phyloP scores from a whole-genome alignment of 2,113 vertebrate species.

The Tragelaphus imberbis region DNA sequence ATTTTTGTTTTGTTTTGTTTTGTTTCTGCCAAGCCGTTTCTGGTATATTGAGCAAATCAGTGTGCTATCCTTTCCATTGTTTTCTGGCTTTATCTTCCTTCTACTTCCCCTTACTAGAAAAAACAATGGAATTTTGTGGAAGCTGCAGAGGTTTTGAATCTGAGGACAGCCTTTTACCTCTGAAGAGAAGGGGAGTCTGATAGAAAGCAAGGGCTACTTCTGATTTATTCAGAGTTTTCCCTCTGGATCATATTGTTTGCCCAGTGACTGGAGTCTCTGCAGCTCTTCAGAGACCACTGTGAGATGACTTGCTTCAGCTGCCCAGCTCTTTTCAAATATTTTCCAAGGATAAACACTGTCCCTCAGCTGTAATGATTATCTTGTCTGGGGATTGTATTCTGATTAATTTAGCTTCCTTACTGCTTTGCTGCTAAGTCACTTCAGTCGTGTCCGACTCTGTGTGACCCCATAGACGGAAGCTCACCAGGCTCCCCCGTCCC shows the following conservation, averaged over 20 bases:
- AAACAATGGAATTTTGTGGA: neutral
- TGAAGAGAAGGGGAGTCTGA: neutral
- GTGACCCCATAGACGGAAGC: too few relatives aligned
- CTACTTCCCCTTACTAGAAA: neutral
- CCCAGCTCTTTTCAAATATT: conserved; percentile 70
- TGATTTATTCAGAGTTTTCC: conserved; percentile 13
- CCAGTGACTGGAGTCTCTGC: conserved; percentile 33
- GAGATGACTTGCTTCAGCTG: conserved; percentile 63
- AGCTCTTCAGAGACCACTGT: conserved; percentile 9
- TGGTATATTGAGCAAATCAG: neutral
- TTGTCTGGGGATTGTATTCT: conserved; percentile 77
- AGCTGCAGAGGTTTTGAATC: neutral
- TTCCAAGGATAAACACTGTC: conserved; percentile 78
- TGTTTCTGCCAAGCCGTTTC: neutral
- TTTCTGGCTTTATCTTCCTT: neutral
- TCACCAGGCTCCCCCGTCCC: too few relatives aligned
- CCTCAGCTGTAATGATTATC: conserved; percentile 67
- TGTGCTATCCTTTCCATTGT: neutral
- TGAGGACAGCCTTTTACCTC: neutral
- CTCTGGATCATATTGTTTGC: conserved; percentile 36
- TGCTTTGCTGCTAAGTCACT: conserved; percentile 43
- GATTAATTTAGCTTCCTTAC: conserved; percentile 78
- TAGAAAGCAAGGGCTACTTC: conserved; percentile 32
- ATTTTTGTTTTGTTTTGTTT: neutral
- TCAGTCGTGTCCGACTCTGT: too few relatives aligned